These are phyloP conservation scores for Colinus virginianus DNA, from an alignment of 2,113 vertebrate genomes.

Conservation along the genomic window DNA sequence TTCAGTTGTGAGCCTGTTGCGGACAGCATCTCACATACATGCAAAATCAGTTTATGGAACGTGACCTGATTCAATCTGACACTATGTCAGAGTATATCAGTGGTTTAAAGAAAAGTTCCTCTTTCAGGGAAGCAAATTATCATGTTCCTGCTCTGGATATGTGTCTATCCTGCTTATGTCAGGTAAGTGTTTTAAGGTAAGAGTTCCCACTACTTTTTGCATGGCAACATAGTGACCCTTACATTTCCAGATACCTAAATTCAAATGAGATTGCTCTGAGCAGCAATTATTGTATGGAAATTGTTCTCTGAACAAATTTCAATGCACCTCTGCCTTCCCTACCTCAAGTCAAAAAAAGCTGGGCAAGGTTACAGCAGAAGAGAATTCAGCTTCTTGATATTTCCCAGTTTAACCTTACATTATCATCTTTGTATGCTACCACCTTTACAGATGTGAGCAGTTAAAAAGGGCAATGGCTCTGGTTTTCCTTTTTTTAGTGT, in stretches of 20 bases:
- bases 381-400: background rate
- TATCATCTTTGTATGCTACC: background rate
- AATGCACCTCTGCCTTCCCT: background rate
- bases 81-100: conserved; percentile 35
- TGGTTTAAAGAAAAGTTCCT: background rate
- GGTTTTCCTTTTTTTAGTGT: background rate
- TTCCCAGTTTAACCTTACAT: background rate
- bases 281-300: background rate
- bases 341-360: background rate
- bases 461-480: background rate
- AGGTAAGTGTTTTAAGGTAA: background rate
- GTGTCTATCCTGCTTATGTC: background rate
- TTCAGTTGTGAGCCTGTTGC: background rate
- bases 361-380: background rate
- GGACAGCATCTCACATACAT: background rate
- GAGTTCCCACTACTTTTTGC: background rate
- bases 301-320: background rate
- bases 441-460: background rate
- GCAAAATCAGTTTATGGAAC: background rate
- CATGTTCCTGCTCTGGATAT: background rate
- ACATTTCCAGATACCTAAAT: background rate
- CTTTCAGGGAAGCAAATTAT: conserved; percentile 1
- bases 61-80: conserved; percentile 51
- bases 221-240: background rate
- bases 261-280: background rate